Evolutionary conservation across 1,140 invertebrate species (phyloP).

Genomic region (Papilio polytes): DNA sequence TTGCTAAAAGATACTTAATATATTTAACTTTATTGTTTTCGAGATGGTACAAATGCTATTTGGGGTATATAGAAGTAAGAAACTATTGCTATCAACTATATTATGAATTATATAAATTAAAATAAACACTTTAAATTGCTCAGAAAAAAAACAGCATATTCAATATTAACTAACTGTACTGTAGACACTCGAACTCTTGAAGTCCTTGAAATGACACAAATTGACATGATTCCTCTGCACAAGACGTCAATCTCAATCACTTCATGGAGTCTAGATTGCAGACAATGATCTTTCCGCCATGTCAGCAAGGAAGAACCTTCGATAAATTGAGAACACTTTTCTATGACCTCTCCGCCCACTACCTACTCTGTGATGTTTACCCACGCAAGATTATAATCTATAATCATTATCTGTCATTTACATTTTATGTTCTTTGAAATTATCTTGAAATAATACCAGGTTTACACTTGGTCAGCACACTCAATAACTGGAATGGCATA

Average conservation of each 20-base stretch:
- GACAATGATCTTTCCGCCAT: background rate
- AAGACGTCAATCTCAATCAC: background rate
- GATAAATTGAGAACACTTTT: background rate
- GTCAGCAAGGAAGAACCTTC: conserved; percentile 24
- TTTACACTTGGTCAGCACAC: too few relatives aligned
- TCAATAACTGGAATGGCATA: too few relatives aligned
- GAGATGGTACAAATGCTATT: too few relatives aligned
- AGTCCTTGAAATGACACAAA: background rate
- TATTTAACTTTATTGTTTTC: too few relatives aligned
- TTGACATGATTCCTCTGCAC: background rate
- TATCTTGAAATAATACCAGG: too few relatives aligned
- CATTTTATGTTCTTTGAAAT: background rate
- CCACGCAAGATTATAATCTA: conserved; percentile 8
- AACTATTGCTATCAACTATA: background rate
- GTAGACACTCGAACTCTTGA: background rate
- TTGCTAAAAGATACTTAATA: too few relatives aligned
- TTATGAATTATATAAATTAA: too few relatives aligned
- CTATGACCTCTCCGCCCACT: conserved; percentile 13
- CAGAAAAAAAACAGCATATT: too few relatives aligned
- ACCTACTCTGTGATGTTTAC: conserved; percentile 9
- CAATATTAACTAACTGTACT: background rate
- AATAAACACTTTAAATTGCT: too few relatives aligned
- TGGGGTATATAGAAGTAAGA: background rate
- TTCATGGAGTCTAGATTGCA: background rate
- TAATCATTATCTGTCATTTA: conserved; percentile 18